Base-by-base conservation (phyloP, 2,797 vertebrate species). In the Onychomys arenicola region DNA sequence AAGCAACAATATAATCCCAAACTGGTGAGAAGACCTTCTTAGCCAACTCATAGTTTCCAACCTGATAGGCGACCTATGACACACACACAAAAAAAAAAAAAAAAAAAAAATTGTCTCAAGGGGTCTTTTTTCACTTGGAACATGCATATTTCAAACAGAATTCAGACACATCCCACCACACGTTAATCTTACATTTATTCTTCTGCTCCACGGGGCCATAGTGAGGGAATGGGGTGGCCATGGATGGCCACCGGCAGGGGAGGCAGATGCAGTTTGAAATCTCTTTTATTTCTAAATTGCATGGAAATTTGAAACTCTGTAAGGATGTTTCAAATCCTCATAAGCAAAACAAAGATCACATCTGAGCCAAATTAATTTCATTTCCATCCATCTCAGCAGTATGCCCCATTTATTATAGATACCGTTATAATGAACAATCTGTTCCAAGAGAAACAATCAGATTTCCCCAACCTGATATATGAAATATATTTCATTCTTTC, bases 31-130 rank as follows among this genome's bases (percentile, higher is more conserved):
- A 99, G 69, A 99, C 98, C 98, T 97, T 99, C 98, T 99, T 99
- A 90, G 99, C 98, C 97, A 99, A n/a, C 6, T 95, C 90, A 93
- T 99, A 98, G 95, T 99, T 98, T 85, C 99, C 98, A 57, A 98
- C 99, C 98, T 99, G 99, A 98, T 99, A 99, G 89, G 99, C 99
- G 80, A 98, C 99, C 99, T 99, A 92, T 2, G 97, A 98, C 57
- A 97, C 86, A 95, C 7, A 14, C 46, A 49, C 25, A 59, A 14
- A 49, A 49, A 49, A 49, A 46, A 46, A 49, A 49, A 49, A 25
- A 59, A 14, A 49, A 49, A 49, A 49, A 46, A 46, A 49, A 49
- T 49, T 83, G 27, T 87, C 19, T 82, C 55, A 29, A 23, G 59
- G 1, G 14, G 61, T 84, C 55, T 78, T 96, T 78, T 96, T 88